A percentile compares a stretch with the other conserved stretches of the same genome.
Conservation (phyloP, 2,888 invertebrate genomes). For the Bhutanitis thaidina region DNA sequence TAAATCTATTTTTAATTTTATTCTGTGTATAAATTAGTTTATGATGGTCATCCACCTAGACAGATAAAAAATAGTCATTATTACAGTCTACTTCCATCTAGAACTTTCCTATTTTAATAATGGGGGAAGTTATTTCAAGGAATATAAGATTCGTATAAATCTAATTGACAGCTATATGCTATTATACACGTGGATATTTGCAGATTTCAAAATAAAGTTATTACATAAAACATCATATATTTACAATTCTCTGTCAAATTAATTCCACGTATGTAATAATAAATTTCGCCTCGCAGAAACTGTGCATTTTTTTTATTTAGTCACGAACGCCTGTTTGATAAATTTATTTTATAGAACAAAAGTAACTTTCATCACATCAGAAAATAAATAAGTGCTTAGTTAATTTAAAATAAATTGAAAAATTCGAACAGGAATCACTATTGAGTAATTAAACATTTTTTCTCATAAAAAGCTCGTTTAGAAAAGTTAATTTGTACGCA, state of each 20-base stretch:
- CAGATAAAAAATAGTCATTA: constrained; percentile 75
- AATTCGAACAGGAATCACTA: constrained; percentile 17
- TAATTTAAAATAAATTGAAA: constrained; percentile 12
- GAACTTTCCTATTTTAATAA: constrained; percentile 48
- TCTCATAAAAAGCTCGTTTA: too few relatives aligned
- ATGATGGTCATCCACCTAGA: constrained; percentile 77
- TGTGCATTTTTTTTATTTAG: constrained; percentile 42
- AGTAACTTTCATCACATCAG: constrained; percentile 5
- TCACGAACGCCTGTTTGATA: constrained; percentile 26
- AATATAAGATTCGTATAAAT: constrained; percentile 68
- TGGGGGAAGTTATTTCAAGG: constrained; percentile 67
- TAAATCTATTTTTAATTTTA: constrained; percentile 71
- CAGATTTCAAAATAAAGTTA: constrained; percentile 68
- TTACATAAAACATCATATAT: constrained; percentile 72
- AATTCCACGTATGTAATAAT: constrained; percentile 65
- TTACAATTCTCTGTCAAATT: constrained; percentile 73
- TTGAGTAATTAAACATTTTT: background rate
- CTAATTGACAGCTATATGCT: constrained; percentile 74
- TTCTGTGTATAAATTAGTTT: constrained; percentile 78
- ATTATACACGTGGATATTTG: constrained; percentile 71
- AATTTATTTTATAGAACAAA: constrained; percentile 9
- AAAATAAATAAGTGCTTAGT: constrained; percentile 17
- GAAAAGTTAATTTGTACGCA: too few relatives aligned
- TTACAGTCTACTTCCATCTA: constrained; percentile 74
- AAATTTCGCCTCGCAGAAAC: constrained; percentile 58